Percentiles rank a stretch among this genome's conserved stretches.
phyloP scores from a whole-genome alignment of 2,113 vertebrate species.

The Limnothrissa miodon region DNA sequence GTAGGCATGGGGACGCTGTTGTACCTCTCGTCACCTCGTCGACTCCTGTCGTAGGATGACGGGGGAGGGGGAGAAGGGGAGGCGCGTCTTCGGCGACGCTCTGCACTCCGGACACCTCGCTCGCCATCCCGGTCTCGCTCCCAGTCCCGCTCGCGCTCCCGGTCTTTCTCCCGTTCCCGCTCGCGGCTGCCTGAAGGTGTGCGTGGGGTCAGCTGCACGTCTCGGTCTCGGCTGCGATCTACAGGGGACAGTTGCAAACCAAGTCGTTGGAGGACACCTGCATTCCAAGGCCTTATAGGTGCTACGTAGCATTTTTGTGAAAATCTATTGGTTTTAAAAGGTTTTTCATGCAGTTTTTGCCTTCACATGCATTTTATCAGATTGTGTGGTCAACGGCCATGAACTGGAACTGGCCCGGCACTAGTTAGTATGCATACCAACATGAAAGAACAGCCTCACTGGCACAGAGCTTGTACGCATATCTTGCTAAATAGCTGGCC shows the following conservation, averaged over 20 bases:
- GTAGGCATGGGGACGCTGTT: neutral
- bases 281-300: neutral
- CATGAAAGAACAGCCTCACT: neutral
- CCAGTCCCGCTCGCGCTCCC: constrained; percentile 49
- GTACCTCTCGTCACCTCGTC: constrained; percentile 57
- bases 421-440: neutral
- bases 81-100: constrained; percentile 82
- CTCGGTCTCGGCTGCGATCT: constrained; percentile 88
- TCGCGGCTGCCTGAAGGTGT: constrained; percentile 68
- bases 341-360: too few species aligned
- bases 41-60: constrained; percentile 84
- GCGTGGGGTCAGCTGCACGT: constrained; percentile 76
- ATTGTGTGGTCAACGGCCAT: too few species aligned
- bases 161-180: constrained; percentile 68
- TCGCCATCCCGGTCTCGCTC: constrained; percentile 47
- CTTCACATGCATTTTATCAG: too few species aligned
- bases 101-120: constrained; percentile 77
- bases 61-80: constrained; percentile 81
- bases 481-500: neutral
- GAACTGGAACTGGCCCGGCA: too few species aligned
- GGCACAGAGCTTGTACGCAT: too few species aligned
- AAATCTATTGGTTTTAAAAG: too few species aligned
- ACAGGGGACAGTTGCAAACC: neutral
- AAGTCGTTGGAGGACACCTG: neutral
- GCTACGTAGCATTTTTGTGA: too few species aligned